Conservation (phyloP, 1,140 invertebrate species). For the Bombus cullumanus region DNA sequence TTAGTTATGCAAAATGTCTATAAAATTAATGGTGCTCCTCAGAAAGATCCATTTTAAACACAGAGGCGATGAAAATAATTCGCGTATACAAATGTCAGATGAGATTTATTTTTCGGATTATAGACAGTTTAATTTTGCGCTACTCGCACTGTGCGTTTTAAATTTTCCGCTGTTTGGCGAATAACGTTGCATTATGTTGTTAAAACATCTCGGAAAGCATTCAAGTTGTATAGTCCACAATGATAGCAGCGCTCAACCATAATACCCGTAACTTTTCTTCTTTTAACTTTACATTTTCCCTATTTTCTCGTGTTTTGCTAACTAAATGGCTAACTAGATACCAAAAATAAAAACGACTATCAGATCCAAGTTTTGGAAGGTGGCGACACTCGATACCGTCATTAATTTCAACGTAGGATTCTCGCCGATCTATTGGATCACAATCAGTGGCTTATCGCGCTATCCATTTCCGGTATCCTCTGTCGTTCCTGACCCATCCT, state of each 20-base stretch:
- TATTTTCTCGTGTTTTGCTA: background rate
- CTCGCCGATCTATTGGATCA: slow-evolving; percentile 51
- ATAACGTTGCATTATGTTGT: background rate
- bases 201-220: background rate
- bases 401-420: slow-evolving; percentile 58
- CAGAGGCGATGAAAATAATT: too few species aligned
- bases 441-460: slow-evolving; percentile 60
- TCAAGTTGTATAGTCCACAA: background rate
- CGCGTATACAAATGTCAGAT: background rate
- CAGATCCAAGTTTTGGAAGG: background rate
- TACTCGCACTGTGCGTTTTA: background rate
- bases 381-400: background rate
- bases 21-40: background rate
- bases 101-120: background rate
- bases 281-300: background rate
- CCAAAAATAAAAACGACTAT: background rate
- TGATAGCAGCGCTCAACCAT: too few species aligned
- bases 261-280: background rate
- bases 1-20: background rate
- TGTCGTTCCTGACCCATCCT: slow-evolving; percentile 38
- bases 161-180: background rate
- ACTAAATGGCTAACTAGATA: background rate
- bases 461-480: slow-evolving; percentile 59
- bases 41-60: background rate
- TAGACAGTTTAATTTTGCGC: background rate